Percentiles rank a stretch among this genome's conserved stretches.
These are phyloP conservation scores for Botrylloides violaceus DNA, from an alignment of 23 tunicate species.

Conservation along the genomic window DNA sequence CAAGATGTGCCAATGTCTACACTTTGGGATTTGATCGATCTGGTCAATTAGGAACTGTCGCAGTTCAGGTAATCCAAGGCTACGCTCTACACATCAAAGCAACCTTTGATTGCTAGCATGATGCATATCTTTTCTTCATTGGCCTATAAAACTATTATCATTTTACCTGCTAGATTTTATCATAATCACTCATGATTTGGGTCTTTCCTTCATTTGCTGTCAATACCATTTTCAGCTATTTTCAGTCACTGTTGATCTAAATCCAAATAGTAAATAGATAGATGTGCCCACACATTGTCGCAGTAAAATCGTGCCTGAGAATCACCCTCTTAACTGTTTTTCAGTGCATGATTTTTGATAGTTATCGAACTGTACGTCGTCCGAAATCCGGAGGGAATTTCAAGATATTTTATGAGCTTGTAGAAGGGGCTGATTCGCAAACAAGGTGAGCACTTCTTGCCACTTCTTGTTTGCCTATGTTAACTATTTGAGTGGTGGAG, in stretches of 20 bases:
- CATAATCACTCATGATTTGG: no score
- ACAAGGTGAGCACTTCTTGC: conserved; percentile 24
- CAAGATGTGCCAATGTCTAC: conserved; percentile 50
- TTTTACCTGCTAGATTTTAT: no score
- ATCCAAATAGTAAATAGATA: not conserved
- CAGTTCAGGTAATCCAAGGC: conserved; percentile 91
- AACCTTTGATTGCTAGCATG: no score
- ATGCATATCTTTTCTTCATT: no score
- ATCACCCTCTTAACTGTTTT: not conserved
- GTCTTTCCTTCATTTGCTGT: no score
- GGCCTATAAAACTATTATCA: no score
- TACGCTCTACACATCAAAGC: no score
- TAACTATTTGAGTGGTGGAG: not conserved
- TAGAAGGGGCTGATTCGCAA: conserved; percentile 71
- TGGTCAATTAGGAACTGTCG: conserved; percentile 47
- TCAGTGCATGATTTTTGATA: conserved; percentile 58
- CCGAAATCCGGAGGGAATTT: conserved; percentile 55
- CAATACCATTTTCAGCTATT: not conserved
- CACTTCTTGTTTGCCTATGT: not conserved
- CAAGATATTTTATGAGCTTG: conserved; percentile 63
- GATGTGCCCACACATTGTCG: not conserved
- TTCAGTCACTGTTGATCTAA: not conserved
- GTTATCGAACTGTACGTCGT: conserved; percentile 35
- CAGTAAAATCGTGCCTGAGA: not conserved
- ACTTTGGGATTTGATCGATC: conserved; percentile 62